Base-by-base conservation (phyloP, 2,797 vertebrate species). In the Argya squamiceps region DNA sequence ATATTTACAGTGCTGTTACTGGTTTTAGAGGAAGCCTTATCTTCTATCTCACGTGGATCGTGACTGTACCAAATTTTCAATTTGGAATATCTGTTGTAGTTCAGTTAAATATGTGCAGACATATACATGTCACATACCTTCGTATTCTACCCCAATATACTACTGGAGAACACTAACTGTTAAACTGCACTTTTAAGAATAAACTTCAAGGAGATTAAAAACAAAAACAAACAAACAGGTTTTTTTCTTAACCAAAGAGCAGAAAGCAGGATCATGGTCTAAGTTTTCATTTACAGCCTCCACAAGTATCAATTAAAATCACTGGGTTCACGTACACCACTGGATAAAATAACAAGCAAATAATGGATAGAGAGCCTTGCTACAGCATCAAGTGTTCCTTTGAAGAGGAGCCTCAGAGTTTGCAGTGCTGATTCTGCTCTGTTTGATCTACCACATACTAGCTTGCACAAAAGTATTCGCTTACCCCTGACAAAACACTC, bases 401-500 rank as follows among this genome's bases (percentile, higher is more conserved):
- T 80, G 30, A 91, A 94, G 43, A 64, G 16, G 7, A 89, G 41
- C 16, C 79, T 89, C 55, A 26, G 71, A 87, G 16, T 55, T 9
- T 44, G 7, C 49, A 58, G 29, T 12, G 30, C 30, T 50, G 36
- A 64, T 84, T 85, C 78, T 55, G n/a, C 41, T 91, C 59, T 60
- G 43, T 92, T 93, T 91, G 67, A 95, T 84, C 62, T 64, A 67
- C 14, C 56, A 75, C 46, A 73, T 36, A 22, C 11, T 5, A 60
- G 41, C 60, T 70, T 46, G 27, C 56, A 71, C 47, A 13, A 13
- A 95, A 78, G 55, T 37, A 70, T 78, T 84, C 15, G 0, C 49
- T 90, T 85, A 69, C 14, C 39, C 73, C 59, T 84, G 43, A 89
- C 47, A 95, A 92, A 92, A 78, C 62, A 64, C 63, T 70, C 32